These are phyloP conservation scores for Pristionchus mayeri DNA, from an alignment of 2,888 invertebrate species.

Conservation along the genomic window DNA sequence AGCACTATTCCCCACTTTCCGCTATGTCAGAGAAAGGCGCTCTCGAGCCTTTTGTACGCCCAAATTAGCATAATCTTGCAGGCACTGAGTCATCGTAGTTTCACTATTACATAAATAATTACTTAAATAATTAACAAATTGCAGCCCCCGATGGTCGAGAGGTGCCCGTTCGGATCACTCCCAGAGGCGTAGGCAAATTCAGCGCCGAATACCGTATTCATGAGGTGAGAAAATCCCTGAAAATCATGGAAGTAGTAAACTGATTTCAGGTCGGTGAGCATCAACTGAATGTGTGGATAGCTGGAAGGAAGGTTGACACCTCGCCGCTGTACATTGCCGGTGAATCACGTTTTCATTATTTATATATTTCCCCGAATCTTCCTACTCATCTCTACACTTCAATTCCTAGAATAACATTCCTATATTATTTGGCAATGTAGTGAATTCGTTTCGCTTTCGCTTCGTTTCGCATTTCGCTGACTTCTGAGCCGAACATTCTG, in stretches of 20 bases:
- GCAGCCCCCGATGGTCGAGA: slow-evolving; percentile 88
- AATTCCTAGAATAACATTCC: no score
- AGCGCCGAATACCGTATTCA: slow-evolving; percentile 90
- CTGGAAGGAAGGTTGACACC: slow-evolving; percentile 84
- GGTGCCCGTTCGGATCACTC: slow-evolving; percentile 87
- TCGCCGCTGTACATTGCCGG: slow-evolving; percentile 65
- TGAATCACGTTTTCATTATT: no score
- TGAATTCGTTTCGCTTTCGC: no score
- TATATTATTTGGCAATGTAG: no score
- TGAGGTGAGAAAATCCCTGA: slow-evolving; percentile 54
- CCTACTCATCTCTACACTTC: no score
- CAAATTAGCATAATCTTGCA: slow-evolving; percentile 27
- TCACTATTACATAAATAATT: neutral
- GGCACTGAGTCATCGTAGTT: slow-evolving; percentile 4
- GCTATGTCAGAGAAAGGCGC: neutral
- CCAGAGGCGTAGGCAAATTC: slow-evolving; percentile 88
- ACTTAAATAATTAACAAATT: slow-evolving; percentile 61
- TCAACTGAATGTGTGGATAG: slow-evolving; percentile 90
- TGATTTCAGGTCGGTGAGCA: slow-evolving; percentile 82
- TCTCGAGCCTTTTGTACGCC: slow-evolving; percentile 16
- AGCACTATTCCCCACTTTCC: neutral
- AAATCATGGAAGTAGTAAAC: neutral
- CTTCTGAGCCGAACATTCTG: neutral
- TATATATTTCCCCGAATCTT: no score
- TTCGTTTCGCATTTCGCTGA: no score